A percentile compares a stretch with the other conserved stretches of the same genome.
Evolutionary conservation across 2,797 vertebrate species (phyloP).

Genomic region (Pseudopleuronectes americanus): DNA sequence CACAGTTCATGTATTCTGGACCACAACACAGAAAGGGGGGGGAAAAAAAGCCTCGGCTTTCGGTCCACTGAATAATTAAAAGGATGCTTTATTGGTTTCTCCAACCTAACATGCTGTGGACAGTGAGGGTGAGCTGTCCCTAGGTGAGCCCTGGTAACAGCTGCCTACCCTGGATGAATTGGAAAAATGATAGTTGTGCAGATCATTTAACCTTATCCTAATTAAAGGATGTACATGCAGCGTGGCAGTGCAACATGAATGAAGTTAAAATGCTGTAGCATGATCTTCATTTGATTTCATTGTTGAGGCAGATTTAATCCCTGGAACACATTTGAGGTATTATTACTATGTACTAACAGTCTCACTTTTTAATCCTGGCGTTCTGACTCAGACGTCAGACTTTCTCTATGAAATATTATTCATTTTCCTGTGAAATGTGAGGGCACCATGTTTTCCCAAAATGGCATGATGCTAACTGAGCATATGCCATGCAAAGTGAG

Average conservation of each 20-base stretch:
- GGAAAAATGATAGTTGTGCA: constrained; percentile 57
- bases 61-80: constrained; percentile 81
- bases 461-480: constrained; percentile 41
- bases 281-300: background rate
- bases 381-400: constrained; percentile 21
- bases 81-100: constrained; percentile 75
- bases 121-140: constrained; percentile 71
- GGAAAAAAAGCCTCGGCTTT: constrained; percentile 54
- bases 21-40: constrained; percentile 58
- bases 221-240: constrained; percentile 30
- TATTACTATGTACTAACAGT: constrained; percentile 1
- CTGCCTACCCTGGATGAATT: constrained; percentile 61
- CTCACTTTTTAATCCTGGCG: background rate
- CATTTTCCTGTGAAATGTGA: constrained; percentile 15
- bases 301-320: background rate
- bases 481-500: constrained; percentile 17
- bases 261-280: constrained; percentile 15
- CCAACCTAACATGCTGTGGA: constrained; percentile 64
- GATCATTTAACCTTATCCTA: constrained; percentile 36
- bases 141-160: constrained; percentile 72
- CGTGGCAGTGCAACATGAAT: background rate
- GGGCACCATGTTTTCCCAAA: constrained; percentile 9
- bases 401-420: constrained; percentile 19
- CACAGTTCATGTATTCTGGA: constrained; percentile 48
- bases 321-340: background rate